Base-by-base conservation (phyloP, 2,797 vertebrate genomes). In the Diplodus sargus region DNA sequence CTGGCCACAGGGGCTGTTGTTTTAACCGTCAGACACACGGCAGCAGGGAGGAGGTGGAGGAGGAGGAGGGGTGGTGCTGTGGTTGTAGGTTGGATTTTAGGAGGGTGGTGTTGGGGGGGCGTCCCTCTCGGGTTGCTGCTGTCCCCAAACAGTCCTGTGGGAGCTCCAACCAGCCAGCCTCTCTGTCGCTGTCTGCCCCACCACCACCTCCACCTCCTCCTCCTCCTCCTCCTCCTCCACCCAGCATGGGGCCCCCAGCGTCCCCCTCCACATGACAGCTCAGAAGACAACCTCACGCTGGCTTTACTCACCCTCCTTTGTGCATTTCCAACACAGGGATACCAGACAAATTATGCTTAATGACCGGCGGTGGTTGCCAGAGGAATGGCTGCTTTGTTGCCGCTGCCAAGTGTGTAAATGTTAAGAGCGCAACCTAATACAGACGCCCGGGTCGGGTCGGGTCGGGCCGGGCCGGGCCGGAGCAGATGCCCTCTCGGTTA, bases 291-390 rank as follows among this genome's bases (percentile, higher is more conserved):
- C 66, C 93, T 93, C 91, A 90, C 86, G 86, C 92, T 94, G 92
- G 91, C 92, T 95, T 83, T 78, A 82, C 89, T 90, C 79, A 73
- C 86, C 64, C 85, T 89, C 85, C 86, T 93, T 93, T 91, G 91
- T 93, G 89, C 90, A 39, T 91, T 94, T 89, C 79, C 78, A 81
- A 91, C 89, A 91, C 92, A 86, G 86, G 89, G 92, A 94, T 93
- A 91, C 89, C 93, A 96, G 94, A 94, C 92, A 93, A 91, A 92
- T 91, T 78, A 73, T 45, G 75, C 89, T 94, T 95, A 95, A 94
- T 91, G 89, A 93, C 79, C 53, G 87, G 87, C 82, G 73, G 79
- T 73, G 83, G 83, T 78, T 92, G 85, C 86, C 91, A 78, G 78
- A 90, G 82, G 89, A 91, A 92, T 79, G 87, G 86, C 79, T 81